phyloP scores from a whole-genome alignment of 2,113 vertebrate species.

The Protobothrops flavoviridis region DNA sequence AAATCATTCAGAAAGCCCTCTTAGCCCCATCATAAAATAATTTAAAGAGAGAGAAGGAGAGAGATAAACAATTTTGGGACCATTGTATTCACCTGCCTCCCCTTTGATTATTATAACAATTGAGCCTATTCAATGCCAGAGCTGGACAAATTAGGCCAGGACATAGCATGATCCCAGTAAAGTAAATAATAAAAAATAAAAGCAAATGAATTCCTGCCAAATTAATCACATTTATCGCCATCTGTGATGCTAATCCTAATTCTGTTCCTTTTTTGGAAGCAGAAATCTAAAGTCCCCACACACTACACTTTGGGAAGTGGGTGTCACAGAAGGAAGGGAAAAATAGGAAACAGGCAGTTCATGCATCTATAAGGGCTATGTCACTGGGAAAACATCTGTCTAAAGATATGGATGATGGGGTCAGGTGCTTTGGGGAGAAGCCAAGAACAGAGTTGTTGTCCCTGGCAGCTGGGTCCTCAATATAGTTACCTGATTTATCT shows the following conservation, averaged over 20 bases:
- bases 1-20: conserved; percentile 51
- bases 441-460: not conserved
- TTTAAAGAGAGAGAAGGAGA: conserved; percentile 51
- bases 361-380: not conserved
- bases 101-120: conserved; percentile 51
- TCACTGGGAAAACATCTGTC: not conserved
- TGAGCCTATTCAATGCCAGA: conserved; percentile 50
- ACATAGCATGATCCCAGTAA: conserved; percentile 50
- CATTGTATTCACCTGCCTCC: conserved; percentile 54
- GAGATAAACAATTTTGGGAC: conserved; percentile 13
- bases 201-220: conserved; percentile 48
- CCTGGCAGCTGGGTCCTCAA: not conserved
- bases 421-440: not conserved
- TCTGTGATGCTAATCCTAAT: conserved; percentile 70
- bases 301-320: not conserved
- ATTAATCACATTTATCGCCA: conserved; percentile 62
- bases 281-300: conserved; percentile 30
- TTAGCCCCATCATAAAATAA: conserved; percentile 48
- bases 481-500: not conserved
- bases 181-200: conserved; percentile 16
- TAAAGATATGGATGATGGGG: not conserved
- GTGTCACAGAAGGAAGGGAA: not conserved
- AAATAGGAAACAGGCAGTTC: not conserved
- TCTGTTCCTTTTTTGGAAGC: conserved; percentile 53
- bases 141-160: conserved; percentile 32